Evolutionary conservation across 2,113 vertebrate species (phyloP).

Genomic region (Apodemus sylvaticus): DNA sequence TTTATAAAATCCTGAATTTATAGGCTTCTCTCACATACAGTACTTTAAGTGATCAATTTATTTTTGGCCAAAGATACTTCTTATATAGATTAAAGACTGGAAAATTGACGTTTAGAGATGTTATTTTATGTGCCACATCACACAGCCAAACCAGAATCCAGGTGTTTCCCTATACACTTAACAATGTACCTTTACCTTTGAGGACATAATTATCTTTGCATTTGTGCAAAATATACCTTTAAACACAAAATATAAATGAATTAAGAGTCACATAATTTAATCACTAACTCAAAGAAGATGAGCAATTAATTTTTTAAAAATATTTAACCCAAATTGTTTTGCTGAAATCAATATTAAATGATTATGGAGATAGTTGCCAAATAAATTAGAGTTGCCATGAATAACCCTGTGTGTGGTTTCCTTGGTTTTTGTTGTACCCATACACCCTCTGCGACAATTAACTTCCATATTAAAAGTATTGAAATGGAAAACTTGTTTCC

Average conservation of each 20-base stretch:
- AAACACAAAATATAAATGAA: conserved; percentile 40
- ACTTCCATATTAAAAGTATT: background rate
- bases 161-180: background rate
- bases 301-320: conserved; percentile 23
- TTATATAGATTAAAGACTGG: conserved; percentile 9
- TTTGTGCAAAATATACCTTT: conserved; percentile 32
- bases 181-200: background rate
- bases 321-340: conserved; percentile 45
- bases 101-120: background rate
- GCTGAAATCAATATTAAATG: conserved; percentile 42
- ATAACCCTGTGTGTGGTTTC: conserved; percentile 31
- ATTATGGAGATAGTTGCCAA: conserved; percentile 33
- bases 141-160: background rate
- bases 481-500: conserved; percentile 43
- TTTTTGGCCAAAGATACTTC: conserved; percentile 26
- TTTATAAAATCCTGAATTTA: conserved; percentile 9
- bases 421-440: conserved; percentile 19
- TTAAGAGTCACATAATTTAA: conserved; percentile 44
- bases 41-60: background rate
- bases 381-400: conserved; percentile 52
- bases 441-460: background rate
- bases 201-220: conserved; percentile 36
- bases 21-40: background rate
- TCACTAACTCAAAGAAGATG: conserved; percentile 48
- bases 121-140: background rate